Percentiles rank a stretch among this genome's conserved stretches.
These are phyloP conservation scores for Pseudoatta argentina DNA, from an alignment of 1,140 invertebrate genomes.

Conservation along the genomic window DNA sequence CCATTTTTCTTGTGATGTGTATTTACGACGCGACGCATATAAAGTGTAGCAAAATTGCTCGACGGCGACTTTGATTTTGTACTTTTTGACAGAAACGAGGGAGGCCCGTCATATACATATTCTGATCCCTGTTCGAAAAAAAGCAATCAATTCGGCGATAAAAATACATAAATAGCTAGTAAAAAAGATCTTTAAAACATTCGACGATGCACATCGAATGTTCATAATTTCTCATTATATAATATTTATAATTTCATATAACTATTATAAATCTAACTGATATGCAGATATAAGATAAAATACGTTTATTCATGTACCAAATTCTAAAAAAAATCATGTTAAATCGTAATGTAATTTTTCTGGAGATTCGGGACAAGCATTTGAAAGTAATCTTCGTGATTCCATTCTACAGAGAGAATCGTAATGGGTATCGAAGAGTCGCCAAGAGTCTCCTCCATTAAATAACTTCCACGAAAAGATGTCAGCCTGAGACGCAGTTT, in stretches of 20 bases:
- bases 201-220: not conserved
- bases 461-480: conserved; percentile 61
- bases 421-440: not conserved
- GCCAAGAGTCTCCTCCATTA: conserved; percentile 28
- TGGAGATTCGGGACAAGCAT: not conserved
- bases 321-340: not conserved
- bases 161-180: not conserved
- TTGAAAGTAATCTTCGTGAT: conserved; percentile 8
- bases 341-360: not conserved
- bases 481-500: conserved; percentile 29
- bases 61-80: conserved; percentile 8
- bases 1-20: conserved; percentile 33
- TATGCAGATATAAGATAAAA: not conserved
- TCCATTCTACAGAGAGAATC: not conserved
- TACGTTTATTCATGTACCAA: not conserved
- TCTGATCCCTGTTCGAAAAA: not conserved
- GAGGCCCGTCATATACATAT: conserved; percentile 13
- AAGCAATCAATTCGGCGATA: conserved; percentile 1
- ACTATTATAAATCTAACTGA: not conserved
- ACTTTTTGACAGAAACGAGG: conserved; percentile 15
- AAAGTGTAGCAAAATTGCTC: conserved; percentile 28
- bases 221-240: not conserved
- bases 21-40: conserved; percentile 40
- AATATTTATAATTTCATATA: not conserved
- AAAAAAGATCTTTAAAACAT: not conserved